Evolutionary conservation across 2,113 vertebrate genomes (phyloP), one percentile per base, ranked within the genome.

Genomic region (Anoura caudifer): DNA sequence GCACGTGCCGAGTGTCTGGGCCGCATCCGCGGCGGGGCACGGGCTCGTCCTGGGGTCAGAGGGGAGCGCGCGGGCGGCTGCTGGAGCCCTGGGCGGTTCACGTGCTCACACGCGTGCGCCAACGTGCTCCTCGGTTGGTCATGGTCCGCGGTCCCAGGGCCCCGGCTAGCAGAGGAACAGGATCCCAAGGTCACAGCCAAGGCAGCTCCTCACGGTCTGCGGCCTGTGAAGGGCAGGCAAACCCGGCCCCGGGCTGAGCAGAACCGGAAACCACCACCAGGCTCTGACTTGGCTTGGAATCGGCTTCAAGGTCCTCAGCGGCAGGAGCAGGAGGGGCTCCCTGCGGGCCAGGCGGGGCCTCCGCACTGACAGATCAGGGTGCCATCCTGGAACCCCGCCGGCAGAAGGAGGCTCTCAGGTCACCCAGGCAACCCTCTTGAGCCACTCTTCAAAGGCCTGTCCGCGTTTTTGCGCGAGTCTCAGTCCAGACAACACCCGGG

Each of bases 81-180:
- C 22, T 24, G 28, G 20, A 24, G 47, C 19, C 14, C 75, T 4
- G 24, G 33, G 20, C 41, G 2, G 19, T 26, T 22, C 22, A 2
- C 6, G 0, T 0, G 20, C 7, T 77, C 73, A 41, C 22, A 47
- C 0, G 0, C 0, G 0, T 20, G 63, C 80, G 26, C 16, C 26
- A 15, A 4, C 2, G 7, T 1, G 77, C 31, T 3, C 59, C 16
- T 0, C 0, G 0, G 33, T 0, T 2, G 31, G 36, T 50, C 63
- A 14, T 0, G 1, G 38, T 1, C 11, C 5, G 50, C 43, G 61
- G 69, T 36, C 15, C 10, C 1, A 4, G 65, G 52, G 72, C 19
- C 54, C n/a, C 1, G 17, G 33, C 16, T 15, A 7, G 28, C 13
- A 7, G 24, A 41, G 75, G 26, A 12, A 4, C 41, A 0, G 0